These are phyloP conservation scores for Rhopalosiphum nymphaeae DNA, from an alignment of 2,888 invertebrate genomes.

Conservation along the genomic window DNA sequence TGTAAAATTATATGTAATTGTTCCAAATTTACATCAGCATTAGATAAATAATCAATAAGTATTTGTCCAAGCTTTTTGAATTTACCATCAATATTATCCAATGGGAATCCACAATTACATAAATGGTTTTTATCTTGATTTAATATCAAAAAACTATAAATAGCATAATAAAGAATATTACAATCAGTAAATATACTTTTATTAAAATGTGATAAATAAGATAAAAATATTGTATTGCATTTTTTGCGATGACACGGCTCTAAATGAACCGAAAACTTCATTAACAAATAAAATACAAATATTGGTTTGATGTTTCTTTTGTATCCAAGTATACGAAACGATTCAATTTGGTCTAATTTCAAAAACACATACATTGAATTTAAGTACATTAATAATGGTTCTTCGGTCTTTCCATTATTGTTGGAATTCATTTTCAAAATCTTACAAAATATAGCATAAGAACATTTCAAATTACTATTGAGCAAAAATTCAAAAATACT, in stretches of 20 bases:
- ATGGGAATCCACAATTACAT: conserved; percentile 65
- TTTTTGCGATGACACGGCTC: conserved; percentile 66
- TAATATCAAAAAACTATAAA: conserved; percentile 56
- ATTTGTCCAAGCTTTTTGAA: conserved; percentile 57
- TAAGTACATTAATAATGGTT: conserved; percentile 69
- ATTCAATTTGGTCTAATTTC: conserved; percentile 68
- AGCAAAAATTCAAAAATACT: conserved; percentile 68
- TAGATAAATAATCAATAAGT: conserved; percentile 58
- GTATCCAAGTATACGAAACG: conserved; percentile 68
- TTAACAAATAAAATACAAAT: conserved; percentile 66
- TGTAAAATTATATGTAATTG: conserved; percentile 46
- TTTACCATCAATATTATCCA: conserved; percentile 31
- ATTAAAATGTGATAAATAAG: conserved; percentile 63
- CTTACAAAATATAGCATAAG: conserved; percentile 68
- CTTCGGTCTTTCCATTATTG: conserved; percentile 66
- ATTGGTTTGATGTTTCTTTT: conserved; percentile 66
- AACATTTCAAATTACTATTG: conserved; percentile 67
- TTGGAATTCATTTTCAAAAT: conserved; percentile 69
- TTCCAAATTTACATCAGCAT: conserved; percentile 12
- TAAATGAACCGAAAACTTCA: conserved; percentile 64
- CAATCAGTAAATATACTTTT: conserved; percentile 47
- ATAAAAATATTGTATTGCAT: conserved; percentile 65
- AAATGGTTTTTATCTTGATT: background rate
- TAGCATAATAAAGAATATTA: conserved; percentile 58
- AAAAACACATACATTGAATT: conserved; percentile 69